Conservation (phyloP, 1,140 invertebrate genomes). For the Polypedilum vanderplanki region DNA sequence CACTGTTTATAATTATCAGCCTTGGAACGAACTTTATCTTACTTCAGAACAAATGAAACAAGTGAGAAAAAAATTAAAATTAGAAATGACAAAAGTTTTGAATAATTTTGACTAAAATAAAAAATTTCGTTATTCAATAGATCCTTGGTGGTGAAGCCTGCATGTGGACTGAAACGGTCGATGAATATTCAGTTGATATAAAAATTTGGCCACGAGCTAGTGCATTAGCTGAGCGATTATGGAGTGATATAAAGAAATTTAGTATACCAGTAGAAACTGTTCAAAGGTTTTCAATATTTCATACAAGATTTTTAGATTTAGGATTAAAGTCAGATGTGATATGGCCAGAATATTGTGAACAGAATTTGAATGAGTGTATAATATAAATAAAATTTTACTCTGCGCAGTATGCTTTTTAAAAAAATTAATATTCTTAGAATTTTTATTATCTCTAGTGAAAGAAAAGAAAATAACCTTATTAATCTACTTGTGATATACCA, state of each 20-base stretch:
- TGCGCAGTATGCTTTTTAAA: no score
- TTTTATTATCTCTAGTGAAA: no score
- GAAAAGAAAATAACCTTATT: no score
- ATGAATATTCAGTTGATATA: slow-evolving; percentile 53
- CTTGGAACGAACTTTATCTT: slow-evolving; percentile 49
- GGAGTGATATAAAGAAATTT: slow-evolving; percentile 42
- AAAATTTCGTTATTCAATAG: no score
- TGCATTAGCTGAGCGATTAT: slow-evolving; percentile 59
- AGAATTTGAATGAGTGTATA: neutral
- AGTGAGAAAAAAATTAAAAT: neutral
- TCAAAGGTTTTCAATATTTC: neutral
- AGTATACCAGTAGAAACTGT: neutral
- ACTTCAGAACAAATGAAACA: neutral
- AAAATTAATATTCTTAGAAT: no score
- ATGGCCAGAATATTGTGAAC: neutral
- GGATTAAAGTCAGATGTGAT: neutral
- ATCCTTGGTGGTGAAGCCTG: slow-evolving; percentile 61
- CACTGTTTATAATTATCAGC: slow-evolving; percentile 64
- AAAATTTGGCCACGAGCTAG: slow-evolving; percentile 63
- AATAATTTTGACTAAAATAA: no score
- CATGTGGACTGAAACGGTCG: slow-evolving; percentile 64
- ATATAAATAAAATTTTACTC: no score
- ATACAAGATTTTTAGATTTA: neutral
- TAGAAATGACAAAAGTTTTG: no score
- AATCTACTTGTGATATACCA: no score